phyloP scores from a whole-genome alignment of 1,140 invertebrate genomes.

The Oedothorax gibbosus region DNA sequence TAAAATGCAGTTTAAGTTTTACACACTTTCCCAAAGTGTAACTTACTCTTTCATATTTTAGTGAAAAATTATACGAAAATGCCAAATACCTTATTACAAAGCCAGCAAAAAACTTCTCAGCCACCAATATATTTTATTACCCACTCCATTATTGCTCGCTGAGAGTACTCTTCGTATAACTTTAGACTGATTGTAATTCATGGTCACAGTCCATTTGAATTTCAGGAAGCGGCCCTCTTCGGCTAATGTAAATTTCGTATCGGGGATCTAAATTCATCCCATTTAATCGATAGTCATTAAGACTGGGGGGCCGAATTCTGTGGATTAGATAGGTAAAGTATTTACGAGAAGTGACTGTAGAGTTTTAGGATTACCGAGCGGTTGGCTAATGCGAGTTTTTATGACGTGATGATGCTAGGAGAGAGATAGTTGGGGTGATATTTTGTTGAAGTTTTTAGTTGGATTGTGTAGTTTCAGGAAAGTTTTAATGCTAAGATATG shows the following conservation, averaged over 20 bases:
- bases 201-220: slow-evolving; percentile 48
- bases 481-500: too few relatives aligned
- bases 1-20: too few relatives aligned
- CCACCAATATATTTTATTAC: slow-evolving; percentile 34
- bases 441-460: too few relatives aligned
- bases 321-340: slow-evolving; percentile 38
- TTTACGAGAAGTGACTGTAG: slow-evolving; percentile 9
- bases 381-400: slow-evolving; percentile 10
- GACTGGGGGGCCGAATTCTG: slow-evolving; percentile 20
- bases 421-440: too few relatives aligned
- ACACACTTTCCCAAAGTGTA: too few relatives aligned
- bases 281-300: slow-evolving; percentile 52
- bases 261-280: slow-evolving; percentile 34
- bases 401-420: too few relatives aligned
- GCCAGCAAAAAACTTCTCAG: background rate
- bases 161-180: background rate
- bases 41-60: slow-evolving; percentile 7
- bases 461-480: too few relatives aligned
- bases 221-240: slow-evolving; percentile 2
- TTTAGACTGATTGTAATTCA: slow-evolving; percentile 48
- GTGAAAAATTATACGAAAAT: slow-evolving; percentile 41
- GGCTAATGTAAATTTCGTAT: slow-evolving; percentile 47
- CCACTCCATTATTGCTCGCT: slow-evolving; percentile 12
- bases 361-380: slow-evolving; percentile 22
- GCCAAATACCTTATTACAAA: slow-evolving; percentile 10